A percentile compares a stretch with the other conserved stretches of the same genome.
phyloP scores from a whole-genome alignment of 2,113 vertebrate species.

The Phainopepla nitens region DNA sequence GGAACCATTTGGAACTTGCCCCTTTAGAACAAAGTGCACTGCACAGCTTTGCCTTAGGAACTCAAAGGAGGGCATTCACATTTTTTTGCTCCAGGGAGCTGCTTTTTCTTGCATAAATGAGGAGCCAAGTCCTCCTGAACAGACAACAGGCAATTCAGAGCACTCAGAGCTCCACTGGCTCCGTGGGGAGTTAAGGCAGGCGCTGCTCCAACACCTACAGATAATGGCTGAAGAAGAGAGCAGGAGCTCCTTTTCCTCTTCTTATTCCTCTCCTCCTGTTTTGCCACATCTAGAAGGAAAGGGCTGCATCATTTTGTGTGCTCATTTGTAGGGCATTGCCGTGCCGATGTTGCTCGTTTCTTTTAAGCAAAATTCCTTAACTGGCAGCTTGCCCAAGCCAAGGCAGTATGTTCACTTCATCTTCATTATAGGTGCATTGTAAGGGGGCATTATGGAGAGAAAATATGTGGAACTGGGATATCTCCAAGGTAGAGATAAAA shows the following conservation, averaged over 20 bases:
- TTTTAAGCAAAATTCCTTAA: conserved; percentile 27
- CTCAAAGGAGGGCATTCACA: background rate
- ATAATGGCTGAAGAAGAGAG: background rate
- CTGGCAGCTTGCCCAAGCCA: background rate
- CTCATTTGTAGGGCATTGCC: background rate
- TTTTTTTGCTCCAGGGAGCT: background rate
- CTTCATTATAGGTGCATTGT: background rate
- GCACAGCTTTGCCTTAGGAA: background rate
- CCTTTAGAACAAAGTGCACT: background rate
- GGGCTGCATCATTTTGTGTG: background rate
- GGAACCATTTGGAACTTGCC: background rate
- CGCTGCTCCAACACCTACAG: background rate
- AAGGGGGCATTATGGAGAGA: background rate
- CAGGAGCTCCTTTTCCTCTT: background rate
- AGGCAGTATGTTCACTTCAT: background rate
- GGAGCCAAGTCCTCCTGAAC: background rate
- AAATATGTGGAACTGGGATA: background rate
- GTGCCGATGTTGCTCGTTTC: conserved; percentile 1
- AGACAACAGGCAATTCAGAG: background rate
- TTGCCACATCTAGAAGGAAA: background rate
- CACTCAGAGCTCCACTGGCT: background rate
- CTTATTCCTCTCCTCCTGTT: background rate
- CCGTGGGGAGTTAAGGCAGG: background rate
- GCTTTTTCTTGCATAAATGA: conserved; percentile 8
- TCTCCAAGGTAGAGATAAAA: background rate